Base-by-base conservation (phyloP, 2,888 invertebrate genomes). In the Philaethria dido region DNA sequence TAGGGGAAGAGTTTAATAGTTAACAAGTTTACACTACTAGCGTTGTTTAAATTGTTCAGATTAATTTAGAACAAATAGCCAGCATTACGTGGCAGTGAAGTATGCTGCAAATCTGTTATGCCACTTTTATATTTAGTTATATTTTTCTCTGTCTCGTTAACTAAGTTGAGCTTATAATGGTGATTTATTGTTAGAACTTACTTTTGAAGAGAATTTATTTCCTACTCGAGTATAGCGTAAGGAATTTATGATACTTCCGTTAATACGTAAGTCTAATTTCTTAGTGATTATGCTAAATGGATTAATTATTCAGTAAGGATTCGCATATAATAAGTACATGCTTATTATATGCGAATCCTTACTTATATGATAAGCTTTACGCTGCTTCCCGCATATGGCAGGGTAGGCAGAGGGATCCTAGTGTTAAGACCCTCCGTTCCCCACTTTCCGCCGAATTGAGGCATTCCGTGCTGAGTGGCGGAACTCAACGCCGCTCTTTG, bases 1-100 rank as follows among this genome's bases (percentile, higher is more conserved):
- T 76, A 73, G 78, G 74, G 74, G 78, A 83, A 84, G 82, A 84
- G 83, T 82, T 84, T 82, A 80, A 79, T 76, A 83, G 81, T 86
- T 79, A 79, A 78, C 82, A 80, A 82, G 81, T 81, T 81, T 78
- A 79, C 72, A 73, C 80, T 79, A 82, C 82, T 82, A 33, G 47
- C 69, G 73, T 75, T 75, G 76, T 80, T 78, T 70, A 78, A 82
- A 83, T 80, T 78, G 83, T 82, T 82, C 75, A 81, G 80, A 84
- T 84, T 84, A 84, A 86, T 84, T 70, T 70, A 68, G 62, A 68
- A 62, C 66, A 66, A 52, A 65, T 61, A 60, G 66, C 69, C 62
- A 68, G 48, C 64, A 45, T 60, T 42, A 44, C 50, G 42, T 20
- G 50, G 59, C 59, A 60, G 42, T 65, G 59, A 65, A 60, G 60